Percentiles rank a stretch among this genome's conserved stretches.
These are phyloP conservation scores for Typhlomys cinereus DNA, from an alignment of 2,113 vertebrate genomes.

Conservation along the genomic window DNA sequence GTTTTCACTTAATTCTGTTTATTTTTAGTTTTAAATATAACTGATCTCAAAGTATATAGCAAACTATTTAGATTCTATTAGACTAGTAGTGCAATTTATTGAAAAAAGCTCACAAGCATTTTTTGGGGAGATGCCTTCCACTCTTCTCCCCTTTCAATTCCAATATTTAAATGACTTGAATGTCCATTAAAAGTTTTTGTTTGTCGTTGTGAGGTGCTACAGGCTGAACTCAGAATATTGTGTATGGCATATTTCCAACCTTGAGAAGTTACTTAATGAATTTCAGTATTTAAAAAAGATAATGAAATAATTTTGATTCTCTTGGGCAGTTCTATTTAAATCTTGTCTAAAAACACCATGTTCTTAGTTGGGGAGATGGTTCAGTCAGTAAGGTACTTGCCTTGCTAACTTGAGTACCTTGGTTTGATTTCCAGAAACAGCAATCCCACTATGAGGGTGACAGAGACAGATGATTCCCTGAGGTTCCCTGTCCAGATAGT, in stretches of 20 bases:
- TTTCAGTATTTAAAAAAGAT: background rate
- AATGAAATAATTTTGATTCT: background rate
- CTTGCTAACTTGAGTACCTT: too few relatives aligned
- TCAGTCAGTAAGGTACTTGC: too few relatives aligned
- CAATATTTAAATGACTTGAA: background rate
- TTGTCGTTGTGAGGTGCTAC: too few relatives aligned
- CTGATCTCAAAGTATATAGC: background rate
- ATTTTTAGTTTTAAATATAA: background rate
- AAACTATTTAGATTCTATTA: slow-evolving; percentile 4
- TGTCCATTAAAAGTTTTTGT: background rate
- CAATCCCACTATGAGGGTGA: too few relatives aligned
- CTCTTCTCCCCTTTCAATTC: too few relatives aligned
- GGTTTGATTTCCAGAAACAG: too few relatives aligned
- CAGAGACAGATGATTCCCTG: too few relatives aligned
- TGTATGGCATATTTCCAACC: background rate
- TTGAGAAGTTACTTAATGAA: background rate
- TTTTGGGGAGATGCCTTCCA: too few relatives aligned
- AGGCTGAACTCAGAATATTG: background rate
- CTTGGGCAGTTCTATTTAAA: background rate
- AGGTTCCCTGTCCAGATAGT: too few relatives aligned
- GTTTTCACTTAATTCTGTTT: background rate
- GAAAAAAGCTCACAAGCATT: background rate
- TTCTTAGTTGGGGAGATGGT: background rate
- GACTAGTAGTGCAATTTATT: background rate
- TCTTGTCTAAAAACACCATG: background rate